phyloP scores from a whole-genome alignment of 2,113 vertebrate species.

The Eulacestoma nigropectus region DNA sequence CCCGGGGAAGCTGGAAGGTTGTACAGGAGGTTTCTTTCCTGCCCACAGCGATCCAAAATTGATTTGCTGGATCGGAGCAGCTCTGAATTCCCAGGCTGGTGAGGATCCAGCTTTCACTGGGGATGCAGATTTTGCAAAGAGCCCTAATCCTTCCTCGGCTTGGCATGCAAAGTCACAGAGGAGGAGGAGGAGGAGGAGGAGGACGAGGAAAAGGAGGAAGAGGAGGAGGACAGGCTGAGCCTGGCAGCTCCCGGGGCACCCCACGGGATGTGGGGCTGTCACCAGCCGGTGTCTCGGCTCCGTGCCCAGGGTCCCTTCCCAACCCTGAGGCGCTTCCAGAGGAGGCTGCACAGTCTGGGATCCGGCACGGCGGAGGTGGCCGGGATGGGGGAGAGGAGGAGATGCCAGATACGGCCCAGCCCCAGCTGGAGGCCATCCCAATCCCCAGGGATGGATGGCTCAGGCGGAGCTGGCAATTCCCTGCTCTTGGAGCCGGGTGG shows the following conservation, averaged over 20 bases:
- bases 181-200: not conserved
- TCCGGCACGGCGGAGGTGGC: not conserved
- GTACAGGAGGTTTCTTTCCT: not conserved
- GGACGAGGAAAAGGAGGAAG: not conserved
- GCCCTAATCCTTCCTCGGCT: not conserved
- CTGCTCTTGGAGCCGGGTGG: fast-evolving
- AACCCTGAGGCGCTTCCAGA: not conserved
- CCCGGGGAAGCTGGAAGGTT: not conserved
- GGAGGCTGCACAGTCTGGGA: not conserved
- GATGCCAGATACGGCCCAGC: fast-evolving
- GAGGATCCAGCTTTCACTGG: not conserved
- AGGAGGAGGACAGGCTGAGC: not conserved
- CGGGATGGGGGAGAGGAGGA: not conserved
- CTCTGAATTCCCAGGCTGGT: not conserved
- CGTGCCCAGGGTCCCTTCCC: not conserved
- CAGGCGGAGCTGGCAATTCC: not conserved
- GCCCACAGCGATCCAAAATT: not conserved
- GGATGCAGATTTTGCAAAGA: not conserved
- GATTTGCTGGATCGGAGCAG: not conserved
- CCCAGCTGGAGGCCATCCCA: not conserved
- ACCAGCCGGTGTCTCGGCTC: fast-evolving
- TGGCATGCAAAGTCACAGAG: fast-evolving
- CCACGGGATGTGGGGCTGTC: not conserved
- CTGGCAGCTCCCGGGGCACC: not conserved
- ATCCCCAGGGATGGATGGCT: fast-evolving